Evolutionary conservation across 2,113 vertebrate species (phyloP), one percentile per base, ranked within the genome.

Genomic region (Amphiprion percula): DNA sequence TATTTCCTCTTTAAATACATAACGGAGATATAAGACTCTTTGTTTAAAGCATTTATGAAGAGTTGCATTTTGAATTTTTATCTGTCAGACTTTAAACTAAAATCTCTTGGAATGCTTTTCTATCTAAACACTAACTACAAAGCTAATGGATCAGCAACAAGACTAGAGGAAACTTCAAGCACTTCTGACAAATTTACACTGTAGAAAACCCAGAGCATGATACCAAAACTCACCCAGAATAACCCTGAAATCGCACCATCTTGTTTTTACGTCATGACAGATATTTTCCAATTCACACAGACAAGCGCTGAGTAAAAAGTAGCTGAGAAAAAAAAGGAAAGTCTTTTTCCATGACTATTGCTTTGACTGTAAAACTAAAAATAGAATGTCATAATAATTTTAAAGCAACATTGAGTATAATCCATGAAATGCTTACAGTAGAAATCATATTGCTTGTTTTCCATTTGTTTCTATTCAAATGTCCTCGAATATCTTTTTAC

Each of bases 1-100:
- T 99, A 98, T 94, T 54, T 47, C 5, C 2, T 17, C 14, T n/a
- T 19, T 41, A 49, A 41, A 63, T n/a, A 59, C 33, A 49, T 19
- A 16, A 66, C 47, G 1, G 7, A 66, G 30, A 67, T 54, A 7
- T 44, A 5, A 44, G 5, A 6, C 7, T 21, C 23, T 49, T 41
- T 62, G 33, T 74, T 33, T 24, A 64, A 50, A 30, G 24, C 30
- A 30, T 6, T 56, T 37, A 6, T 19, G 10, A 33, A 33, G 7
- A 50, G 12, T 53, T 65, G 69, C 44, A 60, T 59, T 72, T 33
- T 11, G 54, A 73, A 66, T 41, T n/a, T 30, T 44, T 14, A 12
- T 3, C 3, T 12, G 2, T 44, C 41, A 0, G 41, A 14, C 33
- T 33, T 30, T 30, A 30, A 30, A 30, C 30, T 30, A 30, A 30